These are phyloP conservation scores for Recurvirostra avosetta DNA, from an alignment of 2,113 vertebrate genomes.

Conservation along the genomic window DNA sequence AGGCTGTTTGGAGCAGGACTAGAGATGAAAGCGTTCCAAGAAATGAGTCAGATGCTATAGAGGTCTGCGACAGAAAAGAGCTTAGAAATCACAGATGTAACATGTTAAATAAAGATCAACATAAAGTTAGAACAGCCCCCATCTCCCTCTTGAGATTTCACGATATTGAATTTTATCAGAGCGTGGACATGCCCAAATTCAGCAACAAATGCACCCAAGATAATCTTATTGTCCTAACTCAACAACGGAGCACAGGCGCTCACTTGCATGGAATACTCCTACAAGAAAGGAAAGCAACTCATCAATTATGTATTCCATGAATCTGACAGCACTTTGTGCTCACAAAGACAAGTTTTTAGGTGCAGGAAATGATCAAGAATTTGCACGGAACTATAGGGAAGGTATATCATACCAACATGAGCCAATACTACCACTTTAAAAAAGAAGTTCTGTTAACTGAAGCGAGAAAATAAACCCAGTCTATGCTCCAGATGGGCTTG, in stretches of 20 bases:
- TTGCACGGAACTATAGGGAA: neutral
- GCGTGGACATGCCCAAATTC: neutral
- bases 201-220: neutral
- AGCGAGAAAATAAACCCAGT: neutral
- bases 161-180: neutral
- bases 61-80: slow-evolving; percentile 26
- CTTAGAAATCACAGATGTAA: slow-evolving; percentile 32
- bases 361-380: neutral
- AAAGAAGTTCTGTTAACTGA: neutral
- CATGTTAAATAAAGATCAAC: neutral
- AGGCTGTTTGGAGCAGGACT: neutral
- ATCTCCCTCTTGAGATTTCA: neutral
- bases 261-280: neutral
- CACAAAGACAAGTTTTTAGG: neutral
- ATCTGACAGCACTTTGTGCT: neutral
- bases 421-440: neutral
- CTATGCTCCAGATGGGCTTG: neutral
- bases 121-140: neutral
- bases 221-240: neutral
- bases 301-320: neutral
- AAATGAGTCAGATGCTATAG: slow-evolving; percentile 49
- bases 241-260: neutral
- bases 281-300: neutral
- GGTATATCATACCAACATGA: neutral
- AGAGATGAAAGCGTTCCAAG: neutral